These are phyloP conservation scores for Bungarus multicinctus DNA, from an alignment of 2,113 vertebrate species.

Conservation along the genomic window DNA sequence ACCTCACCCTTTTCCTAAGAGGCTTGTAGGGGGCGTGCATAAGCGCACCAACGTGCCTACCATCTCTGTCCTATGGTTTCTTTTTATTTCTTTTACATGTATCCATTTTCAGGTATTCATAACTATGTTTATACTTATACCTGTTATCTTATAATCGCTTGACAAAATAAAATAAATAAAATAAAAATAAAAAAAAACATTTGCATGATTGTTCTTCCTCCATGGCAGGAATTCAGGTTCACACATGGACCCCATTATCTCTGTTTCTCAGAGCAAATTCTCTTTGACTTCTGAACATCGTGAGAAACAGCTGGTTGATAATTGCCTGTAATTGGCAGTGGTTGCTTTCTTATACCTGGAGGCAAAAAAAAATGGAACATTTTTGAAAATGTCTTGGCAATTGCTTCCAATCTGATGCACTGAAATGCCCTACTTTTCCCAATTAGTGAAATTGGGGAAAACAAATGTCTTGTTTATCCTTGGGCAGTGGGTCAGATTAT, in stretches of 20 bases:
- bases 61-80: too few relatives aligned
- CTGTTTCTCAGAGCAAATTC: background rate
- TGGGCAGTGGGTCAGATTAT: background rate
- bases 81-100: too few relatives aligned
- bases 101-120: too few relatives aligned
- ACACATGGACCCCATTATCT: background rate
- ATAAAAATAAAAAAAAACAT: too few relatives aligned
- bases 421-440: background rate
- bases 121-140: too few relatives aligned
- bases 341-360: background rate
- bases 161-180: too few relatives aligned
- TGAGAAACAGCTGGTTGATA: background rate
- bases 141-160: too few relatives aligned
- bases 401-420: background rate
- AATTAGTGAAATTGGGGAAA: background rate
- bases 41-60: too few relatives aligned
- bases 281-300: background rate
- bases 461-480: background rate
- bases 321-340: background rate
- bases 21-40: too few relatives aligned
- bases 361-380: background rate
- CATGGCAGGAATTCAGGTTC: background rate
- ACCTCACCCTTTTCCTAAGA: too few relatives aligned
- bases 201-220: background rate
- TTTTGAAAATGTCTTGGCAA: background rate